A percentile compares a stretch with the other conserved stretches of the same genome.
These are phyloP conservation scores for Podabrus alpinus DNA, from an alignment of 2,888 invertebrate species.

Conservation along the genomic window DNA sequence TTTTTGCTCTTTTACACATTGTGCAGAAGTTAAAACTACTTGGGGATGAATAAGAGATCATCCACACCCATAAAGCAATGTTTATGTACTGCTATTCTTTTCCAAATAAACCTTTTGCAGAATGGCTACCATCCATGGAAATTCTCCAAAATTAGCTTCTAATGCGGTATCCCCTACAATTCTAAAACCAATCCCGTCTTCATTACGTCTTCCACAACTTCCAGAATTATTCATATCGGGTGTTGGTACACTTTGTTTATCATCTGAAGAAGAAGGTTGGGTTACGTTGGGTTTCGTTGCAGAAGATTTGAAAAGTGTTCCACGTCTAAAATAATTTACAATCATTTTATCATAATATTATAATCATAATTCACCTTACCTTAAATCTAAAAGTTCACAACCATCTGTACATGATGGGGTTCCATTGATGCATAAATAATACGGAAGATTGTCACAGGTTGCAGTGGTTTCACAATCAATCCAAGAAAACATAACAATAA, in stretches of 20 bases:
- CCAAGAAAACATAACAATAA: too few species aligned
- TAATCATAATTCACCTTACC: slow-evolving; percentile 59
- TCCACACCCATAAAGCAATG: not conserved
- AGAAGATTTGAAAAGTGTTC: not conserved
- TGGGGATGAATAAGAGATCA: not conserved
- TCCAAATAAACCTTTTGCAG: not conserved
- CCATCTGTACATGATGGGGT: slow-evolving; percentile 76
- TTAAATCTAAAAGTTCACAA: slow-evolving; percentile 74
- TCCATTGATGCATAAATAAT: slow-evolving; percentile 72
- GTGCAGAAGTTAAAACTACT: not conserved
- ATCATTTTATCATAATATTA: too few species aligned
- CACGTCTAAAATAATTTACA: not conserved
- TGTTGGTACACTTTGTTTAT: too few species aligned
- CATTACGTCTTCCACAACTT: not conserved
- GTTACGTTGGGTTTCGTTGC: too few species aligned
- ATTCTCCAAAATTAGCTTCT: not conserved
- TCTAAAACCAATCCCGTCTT: not conserved
- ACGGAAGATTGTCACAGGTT: slow-evolving; percentile 71
- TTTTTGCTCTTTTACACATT: not conserved
- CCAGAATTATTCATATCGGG: not conserved
- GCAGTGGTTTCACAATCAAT: too few species aligned
- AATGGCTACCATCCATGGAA: not conserved
- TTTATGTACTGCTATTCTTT: not conserved
- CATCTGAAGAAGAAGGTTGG: too few species aligned
- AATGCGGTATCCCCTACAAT: too few species aligned